Evolutionary conservation across 2,888 invertebrate genomes (phyloP).

Genomic region (Sisyra nigra): DNA sequence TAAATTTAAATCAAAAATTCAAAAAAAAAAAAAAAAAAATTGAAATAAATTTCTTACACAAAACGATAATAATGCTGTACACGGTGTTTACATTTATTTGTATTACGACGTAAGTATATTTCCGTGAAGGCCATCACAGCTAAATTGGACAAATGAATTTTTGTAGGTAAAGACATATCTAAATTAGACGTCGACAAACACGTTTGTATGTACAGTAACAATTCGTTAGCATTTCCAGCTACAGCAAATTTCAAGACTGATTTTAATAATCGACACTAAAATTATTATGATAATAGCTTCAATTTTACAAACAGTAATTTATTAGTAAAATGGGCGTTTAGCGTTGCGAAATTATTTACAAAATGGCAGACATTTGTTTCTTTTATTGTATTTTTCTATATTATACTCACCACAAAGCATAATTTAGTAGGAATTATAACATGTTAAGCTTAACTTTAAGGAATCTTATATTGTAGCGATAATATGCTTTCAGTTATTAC

Average conservation of each 20-base stretch:
- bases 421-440: no score
- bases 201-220: constrained; percentile 39
- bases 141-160: constrained; percentile 46
- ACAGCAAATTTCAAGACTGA: constrained; percentile 43
- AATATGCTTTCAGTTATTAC: no score
- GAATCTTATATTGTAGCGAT: no score
- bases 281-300: no score
- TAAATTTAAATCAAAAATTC: constrained; percentile 3
- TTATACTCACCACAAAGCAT: no score
- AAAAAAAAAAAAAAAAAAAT: neutral
- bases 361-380: no score
- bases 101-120: constrained; percentile 24
- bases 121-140: constrained; percentile 47
- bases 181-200: constrained; percentile 34
- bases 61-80: constrained; percentile 29
- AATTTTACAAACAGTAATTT: no score
- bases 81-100: constrained; percentile 13
- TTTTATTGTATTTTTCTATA: no score
- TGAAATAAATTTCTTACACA: constrained; percentile 25
- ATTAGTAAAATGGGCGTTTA: no score
- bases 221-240: constrained; percentile 40
- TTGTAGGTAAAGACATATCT: constrained; percentile 40
- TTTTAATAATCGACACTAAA: constrained; percentile 38
- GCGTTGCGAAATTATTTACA: no score
- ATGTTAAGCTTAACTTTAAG: no score